These are phyloP conservation scores for Physocephala rufipes DNA, from an alignment of 2,888 invertebrate species.

Conservation along the genomic window DNA sequence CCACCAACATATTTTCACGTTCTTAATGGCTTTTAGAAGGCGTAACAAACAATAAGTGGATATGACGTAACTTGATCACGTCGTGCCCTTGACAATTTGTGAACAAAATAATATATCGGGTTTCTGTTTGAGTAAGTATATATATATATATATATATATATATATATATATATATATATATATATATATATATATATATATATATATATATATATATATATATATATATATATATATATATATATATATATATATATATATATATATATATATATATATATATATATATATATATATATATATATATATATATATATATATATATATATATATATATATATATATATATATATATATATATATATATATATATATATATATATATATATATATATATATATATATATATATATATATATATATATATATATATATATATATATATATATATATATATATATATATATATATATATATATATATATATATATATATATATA, in stretches of 20 bases:
- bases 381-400: too few species aligned
- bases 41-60: conserved; percentile 17
- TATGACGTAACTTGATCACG: conserved; percentile 17
- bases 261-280: conserved; percentile 1
- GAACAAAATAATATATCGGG: neutral
- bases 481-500: too few species aligned
- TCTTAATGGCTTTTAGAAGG: conserved; percentile 17
- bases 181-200: conserved; percentile 1
- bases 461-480: too few species aligned
- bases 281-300: conserved; percentile 1
- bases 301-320: conserved; percentile 1
- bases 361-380: too few species aligned
- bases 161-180: conserved; percentile 1
- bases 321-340: conserved; percentile 1
- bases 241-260: conserved; percentile 1
- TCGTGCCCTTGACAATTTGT: conserved; percentile 7
- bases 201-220: conserved; percentile 1
- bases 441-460: too few species aligned
- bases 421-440: too few species aligned
- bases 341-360: conserved; percentile 1
- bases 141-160: conserved; percentile 1
- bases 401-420: too few species aligned
- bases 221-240: conserved; percentile 1
- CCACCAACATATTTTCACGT: too few species aligned
- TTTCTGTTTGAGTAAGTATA: neutral